Evolutionary conservation across 2,113 vertebrate genomes (phyloP).

Genomic region (Zosterops pallidus): DNA sequence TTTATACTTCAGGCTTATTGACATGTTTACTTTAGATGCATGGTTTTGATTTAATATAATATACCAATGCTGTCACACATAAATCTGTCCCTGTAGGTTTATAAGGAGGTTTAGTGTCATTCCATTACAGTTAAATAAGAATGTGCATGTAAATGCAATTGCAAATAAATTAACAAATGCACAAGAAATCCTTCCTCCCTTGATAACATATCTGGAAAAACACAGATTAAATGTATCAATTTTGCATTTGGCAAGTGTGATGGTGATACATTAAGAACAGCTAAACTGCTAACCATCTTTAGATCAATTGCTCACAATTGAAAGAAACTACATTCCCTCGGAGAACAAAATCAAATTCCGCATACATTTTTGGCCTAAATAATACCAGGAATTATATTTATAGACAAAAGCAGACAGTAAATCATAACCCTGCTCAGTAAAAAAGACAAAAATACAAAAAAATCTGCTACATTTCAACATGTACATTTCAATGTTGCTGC

Average conservation of each 20-base stretch:
- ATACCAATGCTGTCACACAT: neutral
- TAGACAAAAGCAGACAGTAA: neutral
- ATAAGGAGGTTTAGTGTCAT: neutral
- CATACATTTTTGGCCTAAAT: neutral
- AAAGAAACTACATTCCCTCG: neutral
- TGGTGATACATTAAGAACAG: neutral
- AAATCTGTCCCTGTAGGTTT: neutral
- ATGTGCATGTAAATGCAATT: neutral
- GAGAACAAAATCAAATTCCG: conserved; percentile 9
- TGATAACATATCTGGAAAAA: neutral
- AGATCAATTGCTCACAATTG: neutral
- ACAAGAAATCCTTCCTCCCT: neutral
- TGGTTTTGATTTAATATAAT: neutral
- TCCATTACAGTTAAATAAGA: conserved; percentile 6
- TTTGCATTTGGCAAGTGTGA: conserved; percentile 29
- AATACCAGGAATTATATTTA: neutral
- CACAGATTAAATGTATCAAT: neutral
- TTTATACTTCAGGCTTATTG: neutral
- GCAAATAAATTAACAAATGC: neutral
- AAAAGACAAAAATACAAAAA: neutral
- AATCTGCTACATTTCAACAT: neutral
- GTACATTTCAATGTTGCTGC: fast-evolving
- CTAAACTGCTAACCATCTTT: neutral
- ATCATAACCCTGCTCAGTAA: neutral
- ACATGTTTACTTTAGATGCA: conserved; percentile 8